Percentiles rank a stretch among this genome's conserved stretches.
These are phyloP conservation scores for Galerucella pusilla DNA, from an alignment of 2,888 invertebrate species.

Conservation along the genomic window DNA sequence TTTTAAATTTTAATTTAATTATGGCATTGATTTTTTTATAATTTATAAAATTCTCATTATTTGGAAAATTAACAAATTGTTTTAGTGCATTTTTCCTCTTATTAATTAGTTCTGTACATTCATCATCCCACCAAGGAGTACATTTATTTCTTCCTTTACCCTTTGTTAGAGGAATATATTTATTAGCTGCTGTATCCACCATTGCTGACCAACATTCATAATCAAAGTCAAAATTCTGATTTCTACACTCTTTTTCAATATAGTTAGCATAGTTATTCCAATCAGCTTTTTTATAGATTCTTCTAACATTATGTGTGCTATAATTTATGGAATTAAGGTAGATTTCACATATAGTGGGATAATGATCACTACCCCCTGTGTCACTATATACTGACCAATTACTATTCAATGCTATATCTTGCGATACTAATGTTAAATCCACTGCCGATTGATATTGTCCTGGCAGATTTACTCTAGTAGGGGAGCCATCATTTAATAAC, in stretches of 20 bases:
- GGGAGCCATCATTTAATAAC: conserved; percentile 11
- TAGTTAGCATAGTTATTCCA: too few relatives aligned
- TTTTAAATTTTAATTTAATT: neutral
- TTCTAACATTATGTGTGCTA: too few relatives aligned
- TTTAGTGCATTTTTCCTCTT: neutral
- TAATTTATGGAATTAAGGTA: too few relatives aligned
- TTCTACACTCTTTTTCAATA: too few relatives aligned
- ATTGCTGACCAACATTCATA: too few relatives aligned
- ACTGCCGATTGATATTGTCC: neutral
- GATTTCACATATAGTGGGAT: conserved; percentile 9
- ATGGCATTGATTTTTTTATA: neutral
- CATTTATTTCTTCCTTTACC: too few relatives aligned
- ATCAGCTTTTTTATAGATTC: too few relatives aligned
- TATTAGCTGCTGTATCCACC: too few relatives aligned
- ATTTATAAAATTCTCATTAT: neutral
- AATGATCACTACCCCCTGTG: conserved; percentile 6
- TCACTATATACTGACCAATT: conserved; percentile 13
- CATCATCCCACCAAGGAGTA: neutral
- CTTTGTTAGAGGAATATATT: too few relatives aligned
- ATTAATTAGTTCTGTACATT: neutral
- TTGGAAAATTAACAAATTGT: neutral
- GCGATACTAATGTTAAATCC: neutral
- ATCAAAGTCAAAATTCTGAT: too few relatives aligned
- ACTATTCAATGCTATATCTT: conserved; percentile 3
- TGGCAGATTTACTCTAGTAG: conserved; percentile 7